Evolutionary conservation across 2,888 invertebrate genomes (phyloP), one percentile per base, ranked within the genome.

Genomic region (Aporophyla nigra): DNA sequence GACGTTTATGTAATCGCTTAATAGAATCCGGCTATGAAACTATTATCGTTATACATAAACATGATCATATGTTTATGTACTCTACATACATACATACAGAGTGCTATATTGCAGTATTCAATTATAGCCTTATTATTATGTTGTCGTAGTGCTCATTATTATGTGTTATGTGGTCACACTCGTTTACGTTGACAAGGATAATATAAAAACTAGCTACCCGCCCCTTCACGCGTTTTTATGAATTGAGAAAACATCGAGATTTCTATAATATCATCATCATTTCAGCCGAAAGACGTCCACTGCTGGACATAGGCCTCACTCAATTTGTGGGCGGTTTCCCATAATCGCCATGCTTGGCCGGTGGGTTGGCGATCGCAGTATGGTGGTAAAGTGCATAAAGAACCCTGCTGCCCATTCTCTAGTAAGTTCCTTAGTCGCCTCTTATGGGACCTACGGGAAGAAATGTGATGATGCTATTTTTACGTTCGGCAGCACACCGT

Each of bases 161-260:
- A 24, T 19, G 46, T 73, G 33, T 24, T 40, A 19, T 59, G 27
- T 59, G 19, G 27, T 27, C 27, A 49, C 40, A 65, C n/a, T 75
- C 40, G 46, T 67, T 62, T n/a, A 54, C 33, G 53, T 75, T 67
- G 58, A 74, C 67, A 67, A 76, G 67, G 75, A 61, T 61, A 43
- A 27, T 19, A 27, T 19, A 58, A 19, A 27, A 58, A 27, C 10
- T 58, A 16, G 7, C 16, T 14, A 56, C 7, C 16, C 16, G 27
- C 4, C 27, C 27, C 3, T 27, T 19, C 3, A 16, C 24, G 12
- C 4, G 7, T 58, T 27, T 27, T 27, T 27, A 27, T 58, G 16
- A 19, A 2, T 58, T 27, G 27, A 19, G 4, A 58, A 7, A 58
- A 16, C 16, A 27, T 6, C 19, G 58, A 58, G 2, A 58, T 27